A percentile compares a stretch with the other conserved stretches of the same genome.
Evolutionary conservation across 2,113 vertebrate species (phyloP).

Genomic region (human (Homo sapiens)): DNA sequence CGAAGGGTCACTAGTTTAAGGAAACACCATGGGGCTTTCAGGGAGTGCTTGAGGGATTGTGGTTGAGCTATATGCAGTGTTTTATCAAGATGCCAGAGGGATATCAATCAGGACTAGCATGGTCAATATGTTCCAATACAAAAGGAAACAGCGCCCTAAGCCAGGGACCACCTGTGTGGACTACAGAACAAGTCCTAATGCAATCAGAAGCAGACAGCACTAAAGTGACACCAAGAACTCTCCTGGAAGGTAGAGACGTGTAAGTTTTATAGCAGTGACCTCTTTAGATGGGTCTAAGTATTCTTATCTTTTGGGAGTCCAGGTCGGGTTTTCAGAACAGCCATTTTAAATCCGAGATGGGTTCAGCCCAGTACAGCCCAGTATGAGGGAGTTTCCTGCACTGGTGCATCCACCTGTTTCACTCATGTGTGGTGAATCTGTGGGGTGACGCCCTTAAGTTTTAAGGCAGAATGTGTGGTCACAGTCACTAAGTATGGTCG

Average conservation of each 20-base stretch:
- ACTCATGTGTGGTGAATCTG: background rate
- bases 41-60: no score
- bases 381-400: no score
- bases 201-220: background rate
- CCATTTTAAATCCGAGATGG: background rate
- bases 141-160: background rate
- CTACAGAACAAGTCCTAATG: background rate
- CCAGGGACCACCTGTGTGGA: background rate
- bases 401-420: background rate
- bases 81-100: no score
- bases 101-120: no score
- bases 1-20: no score
- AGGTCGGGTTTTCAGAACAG: background rate
- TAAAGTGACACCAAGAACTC: background rate
- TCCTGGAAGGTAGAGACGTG: background rate
- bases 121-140: no score
- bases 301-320: background rate
- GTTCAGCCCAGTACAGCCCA: background rate
- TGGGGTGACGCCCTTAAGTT: background rate
- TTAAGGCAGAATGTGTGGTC: background rate
- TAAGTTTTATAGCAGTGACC: background rate
- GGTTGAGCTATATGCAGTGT: no score
- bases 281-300: background rate
- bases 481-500: background rate
- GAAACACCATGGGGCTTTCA: no score